These are phyloP conservation scores for Hemicrepidius hirtus DNA, from an alignment of 2,888 invertebrate genomes.

Conservation along the genomic window DNA sequence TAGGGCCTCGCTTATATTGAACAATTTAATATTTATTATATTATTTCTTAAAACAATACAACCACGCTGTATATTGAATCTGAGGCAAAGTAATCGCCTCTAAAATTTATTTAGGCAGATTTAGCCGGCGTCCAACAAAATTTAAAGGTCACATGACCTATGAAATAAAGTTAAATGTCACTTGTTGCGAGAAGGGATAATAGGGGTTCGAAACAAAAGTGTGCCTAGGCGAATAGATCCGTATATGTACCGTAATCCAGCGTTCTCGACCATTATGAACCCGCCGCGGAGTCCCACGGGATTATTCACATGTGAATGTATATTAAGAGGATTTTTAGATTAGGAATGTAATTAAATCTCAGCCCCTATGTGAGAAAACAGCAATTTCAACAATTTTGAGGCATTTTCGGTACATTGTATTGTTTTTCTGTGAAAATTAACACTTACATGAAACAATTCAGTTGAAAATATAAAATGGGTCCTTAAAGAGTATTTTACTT, in stretches of 20 bases:
- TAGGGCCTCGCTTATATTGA: too few relatives aligned
- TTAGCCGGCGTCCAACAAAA: conserved; percentile 5
- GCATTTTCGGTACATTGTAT: conserved; percentile 11
- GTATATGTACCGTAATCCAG: conserved; percentile 45
- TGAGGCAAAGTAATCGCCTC: background rate
- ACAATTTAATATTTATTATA: too few relatives aligned
- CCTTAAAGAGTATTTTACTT: background rate
- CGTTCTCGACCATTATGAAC: conserved; percentile 49
- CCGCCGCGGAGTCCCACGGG: conserved; percentile 47
- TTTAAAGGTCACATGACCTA: conserved; percentile 34
- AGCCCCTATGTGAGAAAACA: conserved; percentile 36
- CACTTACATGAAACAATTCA: background rate
- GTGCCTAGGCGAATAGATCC: conserved; percentile 43
- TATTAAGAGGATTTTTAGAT: conserved; percentile 56
- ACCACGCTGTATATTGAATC: too few relatives aligned
- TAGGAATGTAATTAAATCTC: conserved; percentile 50
- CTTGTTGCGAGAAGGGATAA: conserved; percentile 46
- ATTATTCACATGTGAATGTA: conserved; percentile 58
- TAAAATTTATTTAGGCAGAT: background rate
- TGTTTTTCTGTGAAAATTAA: background rate
- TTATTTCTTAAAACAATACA: too few relatives aligned
- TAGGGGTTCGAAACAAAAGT: conserved; percentile 43
- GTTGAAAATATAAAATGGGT: background rate
- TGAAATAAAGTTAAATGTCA: conserved; percentile 44
- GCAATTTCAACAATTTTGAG: conserved; percentile 31